A percentile compares a stretch with the other conserved stretches of the same genome.
Evolutionary conservation across 2,797 vertebrate genomes (phyloP).

Genomic region (Coregonus suidteri): DNA sequence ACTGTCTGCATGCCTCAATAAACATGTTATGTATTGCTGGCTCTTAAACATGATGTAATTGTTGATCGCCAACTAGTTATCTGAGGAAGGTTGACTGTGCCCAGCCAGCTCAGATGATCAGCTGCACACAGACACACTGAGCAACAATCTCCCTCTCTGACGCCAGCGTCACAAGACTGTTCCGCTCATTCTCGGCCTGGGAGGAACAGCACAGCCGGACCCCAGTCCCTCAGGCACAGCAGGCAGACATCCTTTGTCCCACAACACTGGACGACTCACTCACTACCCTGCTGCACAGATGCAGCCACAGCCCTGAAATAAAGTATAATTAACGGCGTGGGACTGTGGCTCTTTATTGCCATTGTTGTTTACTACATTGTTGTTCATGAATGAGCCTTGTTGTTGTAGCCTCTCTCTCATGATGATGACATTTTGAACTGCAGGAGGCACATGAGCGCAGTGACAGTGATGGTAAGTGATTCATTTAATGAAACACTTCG

Average conservation of each 20-base stretch:
- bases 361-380: conserved; percentile 64
- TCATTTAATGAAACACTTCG: conserved; percentile 57
- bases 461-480: conserved; percentile 54
- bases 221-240: conserved; percentile 60
- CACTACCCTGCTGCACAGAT: conserved; percentile 62
- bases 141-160: conserved; percentile 56
- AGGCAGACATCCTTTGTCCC: conserved; percentile 70
- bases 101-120: conserved; percentile 76
- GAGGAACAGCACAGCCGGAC: conserved; percentile 72
- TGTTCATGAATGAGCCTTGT: conserved; percentile 61
- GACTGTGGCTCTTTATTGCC: conserved; percentile 69
- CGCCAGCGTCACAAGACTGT: conserved; percentile 80
- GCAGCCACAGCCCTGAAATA: conserved; percentile 64
- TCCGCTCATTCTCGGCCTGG: conserved; percentile 62
- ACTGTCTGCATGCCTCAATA: background rate
- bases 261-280: conserved; percentile 60
- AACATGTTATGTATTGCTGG: background rate
- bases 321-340: conserved; percentile 66
- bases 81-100: conserved; percentile 55
- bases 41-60: background rate
- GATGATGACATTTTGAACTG: conserved; percentile 17
- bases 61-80: conserved; percentile 27
- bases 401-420: conserved; percentile 60
- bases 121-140: conserved; percentile 75
- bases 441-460: conserved; percentile 37